A percentile compares a stretch with the other conserved stretches of the same genome.
phyloP scores from a whole-genome alignment of 2,888 invertebrate species.

The Phengaris alcon region DNA sequence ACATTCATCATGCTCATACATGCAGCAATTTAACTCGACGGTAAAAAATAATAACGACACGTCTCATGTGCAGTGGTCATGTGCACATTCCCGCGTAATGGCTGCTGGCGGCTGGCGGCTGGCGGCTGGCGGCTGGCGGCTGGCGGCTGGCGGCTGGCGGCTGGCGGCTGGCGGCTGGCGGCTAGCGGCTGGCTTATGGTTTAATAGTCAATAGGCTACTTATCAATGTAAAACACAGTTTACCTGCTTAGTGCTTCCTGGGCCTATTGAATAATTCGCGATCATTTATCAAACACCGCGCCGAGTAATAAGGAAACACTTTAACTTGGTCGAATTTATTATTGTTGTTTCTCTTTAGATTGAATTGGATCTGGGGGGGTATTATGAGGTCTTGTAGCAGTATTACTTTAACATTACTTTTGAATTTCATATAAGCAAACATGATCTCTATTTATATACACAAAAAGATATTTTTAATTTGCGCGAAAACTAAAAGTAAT shows the following conservation, averaged over 20 bases:
- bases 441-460: too few relatives aligned
- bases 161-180: not conserved
- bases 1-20: not conserved
- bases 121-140: not conserved
- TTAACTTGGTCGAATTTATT: too few relatives aligned
- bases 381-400: too few relatives aligned
- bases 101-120: not conserved
- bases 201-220: not conserved
- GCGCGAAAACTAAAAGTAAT: too few relatives aligned
- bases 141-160: not conserved
- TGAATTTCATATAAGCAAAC: too few relatives aligned
- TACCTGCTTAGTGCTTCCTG: not conserved
- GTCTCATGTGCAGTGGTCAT: not conserved
- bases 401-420: too few relatives aligned
- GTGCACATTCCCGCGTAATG: slow-evolving; percentile 6
- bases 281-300: not conserved
- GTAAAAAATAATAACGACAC: slow-evolving; percentile 12
- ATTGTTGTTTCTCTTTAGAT: too few relatives aligned
- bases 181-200: not conserved
- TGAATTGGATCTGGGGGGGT: too few relatives aligned
- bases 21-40: not conserved
- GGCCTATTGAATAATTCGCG: not conserved
- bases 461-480: too few relatives aligned
- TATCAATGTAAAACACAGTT: not conserved
- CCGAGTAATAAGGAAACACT: too few relatives aligned